Base-by-base conservation (phyloP, 2,797 vertebrate genomes). In the Phaenicophaeus curvirostris region DNA sequence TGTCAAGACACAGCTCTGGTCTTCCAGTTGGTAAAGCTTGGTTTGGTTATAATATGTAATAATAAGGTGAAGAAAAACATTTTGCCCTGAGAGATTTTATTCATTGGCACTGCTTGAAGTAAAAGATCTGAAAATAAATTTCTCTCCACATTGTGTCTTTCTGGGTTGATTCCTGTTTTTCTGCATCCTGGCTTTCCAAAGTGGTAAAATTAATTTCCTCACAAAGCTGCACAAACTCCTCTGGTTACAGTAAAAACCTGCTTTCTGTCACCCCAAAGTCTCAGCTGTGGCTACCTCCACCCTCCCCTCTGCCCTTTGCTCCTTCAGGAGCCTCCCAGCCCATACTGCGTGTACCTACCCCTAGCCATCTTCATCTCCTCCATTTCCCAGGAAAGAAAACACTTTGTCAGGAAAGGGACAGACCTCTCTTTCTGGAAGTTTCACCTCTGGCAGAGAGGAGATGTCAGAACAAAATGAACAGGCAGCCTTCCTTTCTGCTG, bases 341-440 rank as follows among this genome's bases (percentile, higher is more conserved):
- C 46, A 39, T 2, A 3, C 24, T 76, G 8, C 0, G 0, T 17
- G 6, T 19, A 42, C 30, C 25, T 39, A 11, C 2, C 1, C 37
- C 35, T 91, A 85, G 37, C 20, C 21, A 18, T 30, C 15, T 55
- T 68, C 37, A 35, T 51, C 30, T 73, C 10, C 39, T 71, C 63
- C 31, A 28, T 53, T 65, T 3, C 37, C 51, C 44, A 31, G 57
- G 41, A 89, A 87, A 79, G 25, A 87, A 76, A 85, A 24, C 5
- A 57, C 30, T n/a, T 61, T 82, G 57, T 59, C 48, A 41, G 11
- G 12, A 76, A 76, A 76, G 31, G 13, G n/a, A 15, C 3, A 27
- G 23, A 7, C 9, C 16, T 78, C 13, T 61, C 18, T 67, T 66
- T 85, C 39, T 61, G 15, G 63, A 87, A 66, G 12, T 63, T 90